Evolutionary conservation across 2,797 vertebrate species (phyloP).

Genomic region (Pogonophryne albipinna): DNA sequence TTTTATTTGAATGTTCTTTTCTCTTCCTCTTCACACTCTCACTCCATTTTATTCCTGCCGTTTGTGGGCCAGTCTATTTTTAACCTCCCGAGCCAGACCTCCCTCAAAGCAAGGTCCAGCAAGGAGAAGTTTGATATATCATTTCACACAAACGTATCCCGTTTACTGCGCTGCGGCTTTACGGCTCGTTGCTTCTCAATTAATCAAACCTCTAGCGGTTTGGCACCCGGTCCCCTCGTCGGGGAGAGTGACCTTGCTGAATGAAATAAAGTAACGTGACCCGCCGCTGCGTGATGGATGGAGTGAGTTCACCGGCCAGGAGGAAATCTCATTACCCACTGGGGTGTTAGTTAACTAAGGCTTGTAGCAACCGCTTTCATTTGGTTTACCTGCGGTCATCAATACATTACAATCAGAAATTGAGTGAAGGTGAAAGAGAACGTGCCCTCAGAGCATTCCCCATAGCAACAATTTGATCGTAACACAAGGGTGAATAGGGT

Average conservation of each 20-base stretch:
- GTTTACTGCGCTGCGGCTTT: slow-evolving; percentile 43
- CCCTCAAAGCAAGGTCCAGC: slow-evolving; percentile 60
- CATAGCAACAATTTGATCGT: too few species aligned
- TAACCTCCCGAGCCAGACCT: slow-evolving; percentile 55
- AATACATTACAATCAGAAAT: neutral
- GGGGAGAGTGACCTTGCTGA: slow-evolving; percentile 63
- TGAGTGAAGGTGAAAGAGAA: slow-evolving; percentile 12
- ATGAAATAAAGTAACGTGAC: slow-evolving; percentile 51
- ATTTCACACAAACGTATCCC: slow-evolving; percentile 45
- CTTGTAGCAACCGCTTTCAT: slow-evolving; percentile 6
- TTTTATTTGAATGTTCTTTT: slow-evolving; percentile 24
- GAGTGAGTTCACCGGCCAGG: slow-evolving; percentile 44
- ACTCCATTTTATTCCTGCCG: slow-evolving; percentile 20
- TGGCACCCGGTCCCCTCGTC: slow-evolving; percentile 36
- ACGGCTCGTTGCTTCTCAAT: slow-evolving; percentile 63
- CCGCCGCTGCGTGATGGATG: slow-evolving; percentile 57
- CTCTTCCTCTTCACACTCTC: slow-evolving; percentile 18
- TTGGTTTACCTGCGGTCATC: neutral
- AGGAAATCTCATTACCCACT: slow-evolving; percentile 43
- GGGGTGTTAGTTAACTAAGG: slow-evolving; percentile 21
- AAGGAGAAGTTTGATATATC: slow-evolving; percentile 59
- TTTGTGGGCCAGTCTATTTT: slow-evolving; percentile 45
- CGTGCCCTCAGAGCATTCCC: too few species aligned
- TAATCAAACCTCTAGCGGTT: slow-evolving; percentile 68
- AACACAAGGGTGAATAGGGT: too few species aligned